A percentile compares a stretch with the other conserved stretches of the same genome.
Evolutionary conservation across 2,888 invertebrate genomes (phyloP).

Genomic region (Julus scandinavius): DNA sequence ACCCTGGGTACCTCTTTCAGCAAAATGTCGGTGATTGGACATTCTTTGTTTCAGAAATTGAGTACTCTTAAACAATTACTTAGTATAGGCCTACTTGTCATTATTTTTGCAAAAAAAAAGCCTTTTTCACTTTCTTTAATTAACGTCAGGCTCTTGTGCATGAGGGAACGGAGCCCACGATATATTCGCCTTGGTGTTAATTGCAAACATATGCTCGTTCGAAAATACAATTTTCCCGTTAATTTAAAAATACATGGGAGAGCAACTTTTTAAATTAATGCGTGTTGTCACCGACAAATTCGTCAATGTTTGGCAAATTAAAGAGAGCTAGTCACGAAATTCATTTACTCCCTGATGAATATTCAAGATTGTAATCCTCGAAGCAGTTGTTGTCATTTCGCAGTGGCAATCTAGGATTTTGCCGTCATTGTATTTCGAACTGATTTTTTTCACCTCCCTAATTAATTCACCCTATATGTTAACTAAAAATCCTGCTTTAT

Average conservation of each 20-base stretch:
- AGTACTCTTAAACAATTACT: not conserved
- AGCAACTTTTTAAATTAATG: conserved; percentile 13
- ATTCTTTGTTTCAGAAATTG: not conserved
- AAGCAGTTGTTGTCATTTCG: not conserved
- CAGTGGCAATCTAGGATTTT: too few relatives aligned
- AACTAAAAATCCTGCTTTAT: too few relatives aligned
- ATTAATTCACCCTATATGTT: too few relatives aligned
- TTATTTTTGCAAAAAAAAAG: not conserved
- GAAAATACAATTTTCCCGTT: conserved; percentile 7
- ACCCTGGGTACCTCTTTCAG: not conserved
- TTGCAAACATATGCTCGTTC: conserved; percentile 25
- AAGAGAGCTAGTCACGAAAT: conserved; percentile 16
- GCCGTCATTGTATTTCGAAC: not conserved
- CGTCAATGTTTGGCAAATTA: conserved; percentile 41
- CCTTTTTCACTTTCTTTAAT: conserved; percentile 12
- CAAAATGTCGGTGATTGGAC: not conserved
- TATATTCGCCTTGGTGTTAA: not conserved
- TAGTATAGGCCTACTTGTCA: not conserved
- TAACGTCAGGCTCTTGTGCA: conserved; percentile 22
- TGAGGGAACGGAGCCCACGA: not conserved
- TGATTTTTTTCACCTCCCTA: too few relatives aligned
- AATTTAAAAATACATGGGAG: conserved; percentile 31
- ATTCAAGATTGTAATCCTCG: not conserved
- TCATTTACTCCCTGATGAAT: not conserved
- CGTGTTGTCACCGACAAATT: not conserved